phyloP scores from a whole-genome alignment of 30 jellyfish, hydroid and myxozoan genomes.

The Sanderia malayensis region DNA sequence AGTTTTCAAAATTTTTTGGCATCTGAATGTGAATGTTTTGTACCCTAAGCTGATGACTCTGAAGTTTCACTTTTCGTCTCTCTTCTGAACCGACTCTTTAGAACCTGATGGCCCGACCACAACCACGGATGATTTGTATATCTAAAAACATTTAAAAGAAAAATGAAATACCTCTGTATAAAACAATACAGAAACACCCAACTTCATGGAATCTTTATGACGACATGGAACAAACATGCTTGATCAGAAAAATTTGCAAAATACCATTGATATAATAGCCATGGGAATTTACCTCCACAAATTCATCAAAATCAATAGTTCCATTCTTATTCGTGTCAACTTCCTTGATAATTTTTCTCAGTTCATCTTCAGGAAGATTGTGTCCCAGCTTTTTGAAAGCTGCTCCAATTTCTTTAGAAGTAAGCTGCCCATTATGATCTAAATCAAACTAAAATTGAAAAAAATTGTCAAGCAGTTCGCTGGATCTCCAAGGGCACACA shows the following conservation, averaged over 20 bases:
- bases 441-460: slow-evolving; percentile 83
- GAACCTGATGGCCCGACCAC: slow-evolving; percentile 31
- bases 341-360: slow-evolving; percentile 87
- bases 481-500: too few relatives aligned
- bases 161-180: neutral
- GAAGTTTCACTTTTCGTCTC: slow-evolving; percentile 89
- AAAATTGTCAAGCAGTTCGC: too few relatives aligned
- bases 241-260: too few relatives aligned
- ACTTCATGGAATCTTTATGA: too few relatives aligned
- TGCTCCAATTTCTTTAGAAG: slow-evolving; percentile 86
- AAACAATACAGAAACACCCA: too few relatives aligned
- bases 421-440: slow-evolving; percentile 88
- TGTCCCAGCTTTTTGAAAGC: slow-evolving; percentile 82
- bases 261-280: too few relatives aligned
- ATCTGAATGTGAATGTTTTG: slow-evolving; percentile 89
- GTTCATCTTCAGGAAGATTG: slow-evolving; percentile 90
- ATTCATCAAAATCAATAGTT: slow-evolving; percentile 92
- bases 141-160: slow-evolving; percentile 25
- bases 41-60: slow-evolving; percentile 96
- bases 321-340: slow-evolving; percentile 91
- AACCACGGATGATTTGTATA: slow-evolving; percentile 35
- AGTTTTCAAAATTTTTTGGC: too few relatives aligned
- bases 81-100: slow-evolving; percentile 60
- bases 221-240: too few relatives aligned
- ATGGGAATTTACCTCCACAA: slow-evolving; percentile 75